Percentiles rank a stretch among this genome's conserved stretches.
Conservation (phyloP, 2,797 vertebrate species). For the Hyperoplus lanceolatus region DNA sequence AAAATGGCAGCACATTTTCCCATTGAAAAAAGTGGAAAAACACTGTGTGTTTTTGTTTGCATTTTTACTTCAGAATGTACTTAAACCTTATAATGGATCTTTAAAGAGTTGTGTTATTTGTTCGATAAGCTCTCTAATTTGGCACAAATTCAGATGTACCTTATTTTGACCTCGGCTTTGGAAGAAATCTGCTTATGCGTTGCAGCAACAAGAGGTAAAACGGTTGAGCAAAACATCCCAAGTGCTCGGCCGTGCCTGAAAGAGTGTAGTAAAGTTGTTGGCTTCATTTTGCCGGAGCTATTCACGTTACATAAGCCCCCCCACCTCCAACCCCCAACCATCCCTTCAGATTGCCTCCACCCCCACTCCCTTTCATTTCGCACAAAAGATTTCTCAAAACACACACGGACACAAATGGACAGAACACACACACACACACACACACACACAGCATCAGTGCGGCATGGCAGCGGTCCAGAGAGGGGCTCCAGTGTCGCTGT, state of each 20-base stretch:
- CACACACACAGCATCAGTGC: slow-evolving; percentile 50
- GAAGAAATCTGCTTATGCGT: slow-evolving; percentile 44
- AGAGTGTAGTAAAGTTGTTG: slow-evolving; percentile 72
- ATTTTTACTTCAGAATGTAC: background rate
- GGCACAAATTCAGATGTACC: slow-evolving; percentile 2
- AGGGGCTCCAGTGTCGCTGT: slow-evolving; percentile 72
- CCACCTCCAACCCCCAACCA: too few species aligned
- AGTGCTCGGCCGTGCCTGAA: slow-evolving; percentile 50
- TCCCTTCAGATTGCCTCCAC: slow-evolving; percentile 4
- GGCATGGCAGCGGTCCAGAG: slow-evolving; percentile 77
- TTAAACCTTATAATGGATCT: background rate
- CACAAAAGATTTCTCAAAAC: slow-evolving; percentile 74
- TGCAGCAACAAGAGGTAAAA: slow-evolving; percentile 51
- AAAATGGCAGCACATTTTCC: too few species aligned
- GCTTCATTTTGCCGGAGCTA: slow-evolving; percentile 63
- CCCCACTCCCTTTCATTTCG: slow-evolving; percentile 57
- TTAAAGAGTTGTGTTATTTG: background rate
- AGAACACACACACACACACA: slow-evolving; percentile 25
- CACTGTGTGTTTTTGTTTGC: background rate
- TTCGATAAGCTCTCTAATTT: slow-evolving; percentile 19
- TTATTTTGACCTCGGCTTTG: slow-evolving; percentile 32
- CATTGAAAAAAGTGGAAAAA: background rate
- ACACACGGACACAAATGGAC: slow-evolving; percentile 27
- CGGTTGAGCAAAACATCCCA: slow-evolving; percentile 58
- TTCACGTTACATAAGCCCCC: slow-evolving; percentile 77